Percentiles rank a stretch among this genome's conserved stretches.
phyloP scores from a whole-genome alignment of 2,113 vertebrate species.

The Gorsachius goisagi region DNA sequence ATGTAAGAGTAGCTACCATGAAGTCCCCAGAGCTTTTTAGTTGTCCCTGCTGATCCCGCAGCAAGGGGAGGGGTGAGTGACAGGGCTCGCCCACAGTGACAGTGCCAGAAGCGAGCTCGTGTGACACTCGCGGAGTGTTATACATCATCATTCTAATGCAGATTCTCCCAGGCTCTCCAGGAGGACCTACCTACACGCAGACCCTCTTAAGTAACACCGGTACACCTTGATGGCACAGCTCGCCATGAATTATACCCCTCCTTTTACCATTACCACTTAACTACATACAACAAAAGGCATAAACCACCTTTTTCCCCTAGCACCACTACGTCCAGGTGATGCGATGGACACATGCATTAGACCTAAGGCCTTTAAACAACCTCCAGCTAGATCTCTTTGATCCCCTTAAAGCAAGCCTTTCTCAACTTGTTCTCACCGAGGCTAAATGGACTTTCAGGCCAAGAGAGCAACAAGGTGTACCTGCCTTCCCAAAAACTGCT shows the following conservation, averaged over 20 bases:
- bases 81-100: background rate
- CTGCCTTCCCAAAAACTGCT: background rate
- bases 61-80: background rate
- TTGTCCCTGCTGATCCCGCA: slow-evolving; percentile 49
- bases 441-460: background rate
- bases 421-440: background rate
- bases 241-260: background rate
- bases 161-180: background rate
- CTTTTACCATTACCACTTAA: background rate
- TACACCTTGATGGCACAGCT: background rate
- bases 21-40: slow-evolving; percentile 57
- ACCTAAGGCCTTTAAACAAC: background rate
- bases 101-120: background rate
- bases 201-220: background rate
- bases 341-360: background rate
- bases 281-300: background rate
- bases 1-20: slow-evolving; percentile 65
- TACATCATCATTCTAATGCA: background rate
- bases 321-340: background rate
- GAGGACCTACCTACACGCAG: background rate
- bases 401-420: background rate
- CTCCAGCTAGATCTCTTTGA: background rate
- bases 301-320: background rate
- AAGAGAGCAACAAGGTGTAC: background rate
- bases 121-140: background rate